These are phyloP conservation scores for Micrastur ruficollis DNA, from an alignment of 2,797 vertebrate genomes.

Conservation along the genomic window DNA sequence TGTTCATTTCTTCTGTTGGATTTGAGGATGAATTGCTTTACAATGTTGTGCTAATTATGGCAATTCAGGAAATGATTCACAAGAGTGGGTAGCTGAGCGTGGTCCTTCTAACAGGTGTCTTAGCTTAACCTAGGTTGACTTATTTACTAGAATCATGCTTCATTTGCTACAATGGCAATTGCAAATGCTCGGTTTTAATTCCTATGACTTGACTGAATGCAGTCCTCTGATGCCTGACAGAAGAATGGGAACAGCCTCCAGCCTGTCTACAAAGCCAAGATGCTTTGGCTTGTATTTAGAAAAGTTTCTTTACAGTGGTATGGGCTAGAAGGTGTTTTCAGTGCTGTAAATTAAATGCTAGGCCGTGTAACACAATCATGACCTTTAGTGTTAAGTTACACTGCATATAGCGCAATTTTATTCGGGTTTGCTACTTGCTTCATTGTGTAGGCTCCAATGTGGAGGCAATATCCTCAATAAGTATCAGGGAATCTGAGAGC, in stretches of 20 bases:
- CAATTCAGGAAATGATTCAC: constrained; percentile 43
- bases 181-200: neutral
- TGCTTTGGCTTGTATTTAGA: neutral
- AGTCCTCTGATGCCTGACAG: neutral
- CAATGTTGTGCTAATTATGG: neutral
- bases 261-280: neutral
- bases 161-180: neutral
- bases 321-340: neutral
- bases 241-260: neutral
- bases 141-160: constrained; percentile 23
- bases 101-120: constrained; percentile 1
- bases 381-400: neutral
- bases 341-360: neutral
- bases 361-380: neutral
- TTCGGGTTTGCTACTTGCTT: neutral
- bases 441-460: neutral
- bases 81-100: neutral
- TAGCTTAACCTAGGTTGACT: neutral
- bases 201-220: neutral
- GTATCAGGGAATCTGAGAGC: neutral
- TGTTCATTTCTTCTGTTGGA: neutral
- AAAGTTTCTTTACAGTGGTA: neutral
- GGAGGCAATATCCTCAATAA: neutral
- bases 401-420: neutral
- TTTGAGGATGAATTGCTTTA: neutral